phyloP scores from a whole-genome alignment of 2,888 invertebrate species.

The Melanchra persicariae region DNA sequence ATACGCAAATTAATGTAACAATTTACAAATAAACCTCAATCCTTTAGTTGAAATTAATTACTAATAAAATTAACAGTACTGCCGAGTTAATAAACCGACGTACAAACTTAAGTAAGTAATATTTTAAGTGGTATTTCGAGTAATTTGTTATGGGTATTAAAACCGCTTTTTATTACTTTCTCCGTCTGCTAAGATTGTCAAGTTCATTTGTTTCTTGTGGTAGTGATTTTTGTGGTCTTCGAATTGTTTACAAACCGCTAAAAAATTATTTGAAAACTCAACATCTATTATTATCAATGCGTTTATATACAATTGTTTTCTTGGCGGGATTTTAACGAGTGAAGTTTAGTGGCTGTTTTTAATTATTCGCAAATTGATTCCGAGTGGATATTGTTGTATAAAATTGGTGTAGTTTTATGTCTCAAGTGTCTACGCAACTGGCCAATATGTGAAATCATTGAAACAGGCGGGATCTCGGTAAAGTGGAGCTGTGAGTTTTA shows the following conservation, averaged over 20 bases:
- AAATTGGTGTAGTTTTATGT: no score
- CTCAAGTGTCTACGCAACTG: no score
- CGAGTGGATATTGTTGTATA: no score
- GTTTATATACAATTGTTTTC: no score
- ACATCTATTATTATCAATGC: no score
- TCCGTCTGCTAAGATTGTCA: constrained; percentile 23
- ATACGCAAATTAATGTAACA: constrained; percentile 13
- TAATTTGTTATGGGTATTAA: constrained; percentile 39
- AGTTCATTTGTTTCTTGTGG: constrained; percentile 22
- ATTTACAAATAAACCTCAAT: constrained; percentile 31
- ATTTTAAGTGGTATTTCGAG: constrained; percentile 22
- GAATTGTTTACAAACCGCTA: not conserved
- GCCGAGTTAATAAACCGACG: constrained; percentile 29
- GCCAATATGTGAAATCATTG: no score
- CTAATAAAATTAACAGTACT: constrained; percentile 39
- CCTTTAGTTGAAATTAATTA: constrained; percentile 30
- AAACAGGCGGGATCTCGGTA: no score
- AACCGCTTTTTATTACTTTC: constrained; percentile 29
- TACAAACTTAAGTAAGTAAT: constrained; percentile 25
- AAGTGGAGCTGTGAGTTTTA: no score
- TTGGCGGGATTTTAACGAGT: no score
- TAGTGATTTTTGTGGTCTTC: not conserved
- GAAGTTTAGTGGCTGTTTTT: no score
- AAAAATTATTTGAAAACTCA: not conserved
- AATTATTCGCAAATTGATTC: no score